These are phyloP conservation scores for Scaptodrosophila latifasciaeformis DNA, from an alignment of 2,888 invertebrate species.

Conservation along the genomic window DNA sequence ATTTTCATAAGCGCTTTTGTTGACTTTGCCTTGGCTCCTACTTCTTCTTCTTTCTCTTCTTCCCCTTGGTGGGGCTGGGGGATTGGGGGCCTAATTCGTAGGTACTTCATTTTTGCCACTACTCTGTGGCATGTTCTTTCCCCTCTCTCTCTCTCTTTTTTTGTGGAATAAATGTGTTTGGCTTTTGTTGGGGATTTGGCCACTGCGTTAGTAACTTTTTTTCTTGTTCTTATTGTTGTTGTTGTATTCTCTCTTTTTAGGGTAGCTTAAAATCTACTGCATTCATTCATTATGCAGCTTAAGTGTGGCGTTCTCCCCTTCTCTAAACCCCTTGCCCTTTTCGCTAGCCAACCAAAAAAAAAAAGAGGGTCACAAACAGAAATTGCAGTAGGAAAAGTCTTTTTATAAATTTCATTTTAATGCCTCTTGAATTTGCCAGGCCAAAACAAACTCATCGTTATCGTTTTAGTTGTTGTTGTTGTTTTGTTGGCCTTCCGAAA, in stretches of 20 bases:
- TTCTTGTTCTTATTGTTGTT: conserved; percentile 7
- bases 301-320: conserved; percentile 46
- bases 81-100: no score
- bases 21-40: not conserved
- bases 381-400: conserved; percentile 26
- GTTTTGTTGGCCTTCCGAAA: conserved; percentile 44
- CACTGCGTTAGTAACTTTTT: not conserved
- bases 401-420: not conserved
- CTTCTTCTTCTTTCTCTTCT: not conserved
- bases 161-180: conserved; percentile 58
- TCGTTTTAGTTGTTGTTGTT: conserved; percentile 22
- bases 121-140: not conserved
- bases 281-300: conserved; percentile 69
- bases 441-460: no score
- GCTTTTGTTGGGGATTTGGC: conserved; percentile 45
- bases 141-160: not conserved
- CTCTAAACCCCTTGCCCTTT: no score
- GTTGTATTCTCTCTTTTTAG: no score
- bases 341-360: conserved; percentile 1
- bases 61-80: not conserved
- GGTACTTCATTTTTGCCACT: no score
- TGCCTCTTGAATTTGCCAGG: not conserved
- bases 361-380: conserved; percentile 19
- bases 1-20: conserved; percentile 37
- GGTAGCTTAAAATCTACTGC: conserved; percentile 45